Evolutionary conservation across 1,140 invertebrate species (phyloP).

Genomic region (Muscidifurax raptorellus): DNA sequence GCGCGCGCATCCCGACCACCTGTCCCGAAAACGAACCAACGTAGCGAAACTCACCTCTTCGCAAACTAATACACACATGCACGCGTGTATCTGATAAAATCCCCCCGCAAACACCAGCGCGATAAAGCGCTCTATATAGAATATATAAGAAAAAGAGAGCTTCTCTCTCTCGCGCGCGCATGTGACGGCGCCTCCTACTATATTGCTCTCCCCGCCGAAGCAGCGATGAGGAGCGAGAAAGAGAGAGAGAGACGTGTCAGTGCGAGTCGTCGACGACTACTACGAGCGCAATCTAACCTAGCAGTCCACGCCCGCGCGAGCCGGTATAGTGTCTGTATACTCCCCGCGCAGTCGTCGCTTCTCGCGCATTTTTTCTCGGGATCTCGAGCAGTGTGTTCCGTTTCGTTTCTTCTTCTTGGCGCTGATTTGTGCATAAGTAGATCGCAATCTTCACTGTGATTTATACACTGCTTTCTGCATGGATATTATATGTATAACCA

Average conservation of each 20-base stretch:
- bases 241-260: slow-evolving; percentile 22
- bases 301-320: slow-evolving; percentile 28
- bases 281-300: background rate
- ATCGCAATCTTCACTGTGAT: too few relatives aligned
- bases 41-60: too few relatives aligned
- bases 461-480: too few relatives aligned
- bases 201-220: background rate
- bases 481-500: too few relatives aligned
- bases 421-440: too few relatives aligned
- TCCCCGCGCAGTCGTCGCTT: background rate
- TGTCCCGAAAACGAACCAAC: too few relatives aligned
- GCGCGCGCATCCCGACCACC: too few relatives aligned
- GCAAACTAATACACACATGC: too few relatives aligned
- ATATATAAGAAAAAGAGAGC: slow-evolving; percentile 5
- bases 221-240: slow-evolving; percentile 43
- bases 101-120: background rate
- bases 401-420: background rate
- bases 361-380: background rate
- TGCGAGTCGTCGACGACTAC: slow-evolving; percentile 10
- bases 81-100: background rate
- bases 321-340: background rate
- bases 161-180: background rate
- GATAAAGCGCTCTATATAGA: background rate
- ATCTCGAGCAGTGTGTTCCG: too few relatives aligned
- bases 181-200: background rate